Evolutionary conservation across 2,797 vertebrate species (phyloP).

Genomic region (Triplophysa bombifrons): DNA sequence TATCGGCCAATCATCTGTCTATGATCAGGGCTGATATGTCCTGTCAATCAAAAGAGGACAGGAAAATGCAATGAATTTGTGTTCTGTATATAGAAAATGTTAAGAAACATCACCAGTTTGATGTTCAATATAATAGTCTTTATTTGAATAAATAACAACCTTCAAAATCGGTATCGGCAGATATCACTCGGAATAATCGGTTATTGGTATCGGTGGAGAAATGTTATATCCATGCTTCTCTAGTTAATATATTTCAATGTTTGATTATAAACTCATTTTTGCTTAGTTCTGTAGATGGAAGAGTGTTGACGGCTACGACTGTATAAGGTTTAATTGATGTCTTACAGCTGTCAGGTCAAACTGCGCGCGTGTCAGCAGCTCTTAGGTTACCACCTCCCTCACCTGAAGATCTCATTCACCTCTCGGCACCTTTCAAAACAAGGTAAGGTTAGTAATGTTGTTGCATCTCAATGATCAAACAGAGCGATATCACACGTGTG

Average conservation of each 20-base stretch:
- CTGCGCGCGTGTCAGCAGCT: slow-evolving; percentile 49
- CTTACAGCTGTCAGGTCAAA: slow-evolving; percentile 66
- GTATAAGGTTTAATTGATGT: slow-evolving; percentile 66
- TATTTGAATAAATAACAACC: too few relatives aligned
- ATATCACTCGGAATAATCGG: too few relatives aligned
- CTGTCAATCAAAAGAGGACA: too few relatives aligned
- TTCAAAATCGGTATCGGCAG: too few relatives aligned
- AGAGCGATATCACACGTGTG: slow-evolving; percentile 85
- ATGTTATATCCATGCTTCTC: too few relatives aligned
- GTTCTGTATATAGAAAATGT: too few relatives aligned
- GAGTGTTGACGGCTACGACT: not conserved
- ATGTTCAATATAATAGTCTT: too few relatives aligned
- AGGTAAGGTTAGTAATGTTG: slow-evolving; percentile 90
- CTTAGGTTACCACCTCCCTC: slow-evolving; percentile 51
- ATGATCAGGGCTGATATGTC: too few relatives aligned
- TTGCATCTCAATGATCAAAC: slow-evolving; percentile 89
- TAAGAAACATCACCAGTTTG: too few relatives aligned
- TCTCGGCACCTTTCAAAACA: slow-evolving; percentile 90
- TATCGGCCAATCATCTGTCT: too few relatives aligned
- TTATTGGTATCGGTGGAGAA: too few relatives aligned
- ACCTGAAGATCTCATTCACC: slow-evolving; percentile 71
- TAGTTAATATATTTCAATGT: not conserved
- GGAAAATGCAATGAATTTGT: too few relatives aligned
- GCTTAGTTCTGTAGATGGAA: not conserved
- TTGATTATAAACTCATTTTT: not conserved